Evolutionary conservation across 1,140 invertebrate species (phyloP), one percentile per base, ranked within the genome.

Genomic region (Plutomurus gul): DNA sequence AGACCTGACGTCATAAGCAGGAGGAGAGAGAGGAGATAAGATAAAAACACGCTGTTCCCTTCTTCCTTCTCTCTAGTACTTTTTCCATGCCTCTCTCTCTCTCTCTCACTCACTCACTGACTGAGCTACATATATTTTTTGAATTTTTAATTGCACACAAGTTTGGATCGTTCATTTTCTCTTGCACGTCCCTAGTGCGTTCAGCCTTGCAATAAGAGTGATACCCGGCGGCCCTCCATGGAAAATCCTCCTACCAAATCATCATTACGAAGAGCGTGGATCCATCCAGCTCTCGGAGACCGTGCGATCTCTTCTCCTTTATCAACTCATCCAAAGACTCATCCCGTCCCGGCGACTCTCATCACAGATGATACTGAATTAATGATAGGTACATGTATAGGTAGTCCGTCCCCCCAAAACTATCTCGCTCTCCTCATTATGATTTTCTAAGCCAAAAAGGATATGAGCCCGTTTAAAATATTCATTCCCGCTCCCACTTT

Each of bases 111-210:
- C 7, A 70, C 49, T 13, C 6, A 8, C 6, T 10, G 49, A 51
- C 40, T 10, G 22, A 74, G 72, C 39, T 43, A 43, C 39, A 77
- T 77, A 80, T 75, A 75, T 79, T 83, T 83, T 82, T 81, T 81
- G 79, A 83, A 83, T 83, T 83, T 83, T 83, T 83, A 83, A 83
- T 83, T 83, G 82, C 82, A 73, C 76, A 71, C 74, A 73, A 78
- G 27, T 78, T 79, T 75, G 46, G 76, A 76, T 82, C 70, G 47
- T 78, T 77, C 78, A 77, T 82, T 76, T 82, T 77, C 78, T 39
- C 75, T 56, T 71, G 33, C 25, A 18, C 43, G 65, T 78, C 73
- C 81, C 77, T 33, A 75, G 80, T 78, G 80, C 77, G 76, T 74
- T 78, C 60, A 79, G 46, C 47, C 72, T 75, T 74, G 79, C 46